phyloP scores from a whole-genome alignment of 1,140 invertebrate genomes.

The Drosophila subpulchrella region DNA sequence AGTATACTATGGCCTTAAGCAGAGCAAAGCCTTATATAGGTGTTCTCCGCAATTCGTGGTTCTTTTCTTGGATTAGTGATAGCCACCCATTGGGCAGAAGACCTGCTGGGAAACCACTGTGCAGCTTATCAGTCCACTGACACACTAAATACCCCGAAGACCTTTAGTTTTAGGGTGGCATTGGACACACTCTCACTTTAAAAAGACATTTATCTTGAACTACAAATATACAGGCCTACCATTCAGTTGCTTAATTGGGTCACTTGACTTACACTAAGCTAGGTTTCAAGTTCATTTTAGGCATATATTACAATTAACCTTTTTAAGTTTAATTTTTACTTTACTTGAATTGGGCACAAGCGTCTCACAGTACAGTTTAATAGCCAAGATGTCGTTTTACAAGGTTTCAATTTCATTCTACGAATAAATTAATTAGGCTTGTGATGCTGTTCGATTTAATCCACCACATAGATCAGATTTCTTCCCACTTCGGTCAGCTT shows the following conservation, averaged over 20 bases:
- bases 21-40: conserved; percentile 35
- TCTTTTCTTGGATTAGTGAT: conserved; percentile 37
- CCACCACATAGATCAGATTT: conserved; percentile 85
- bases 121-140: conserved; percentile 26
- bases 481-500: conserved; percentile 69
- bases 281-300: not conserved
- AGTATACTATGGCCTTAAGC: not conserved
- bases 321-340: not conserved
- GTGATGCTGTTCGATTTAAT: conserved; percentile 48
- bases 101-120: conserved; percentile 35
- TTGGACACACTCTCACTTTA: not conserved
- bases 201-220: not conserved
- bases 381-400: conserved; percentile 47
- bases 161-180: not conserved
- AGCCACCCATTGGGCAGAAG: conserved; percentile 36
- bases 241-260: not conserved
- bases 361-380: conserved; percentile 20
- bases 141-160: conserved; percentile 12
- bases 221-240: not conserved
- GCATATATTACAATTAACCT: not conserved
- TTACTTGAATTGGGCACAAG: not conserved
- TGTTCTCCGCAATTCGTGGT: not conserved
- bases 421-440: conserved; percentile 47
- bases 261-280: not conserved
- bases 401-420: conserved; percentile 41